A percentile compares a stretch with the other conserved stretches of the same genome.
Conservation (phyloP, 2,797 vertebrate genomes). For the Helicolenus hilgendorfi region DNA sequence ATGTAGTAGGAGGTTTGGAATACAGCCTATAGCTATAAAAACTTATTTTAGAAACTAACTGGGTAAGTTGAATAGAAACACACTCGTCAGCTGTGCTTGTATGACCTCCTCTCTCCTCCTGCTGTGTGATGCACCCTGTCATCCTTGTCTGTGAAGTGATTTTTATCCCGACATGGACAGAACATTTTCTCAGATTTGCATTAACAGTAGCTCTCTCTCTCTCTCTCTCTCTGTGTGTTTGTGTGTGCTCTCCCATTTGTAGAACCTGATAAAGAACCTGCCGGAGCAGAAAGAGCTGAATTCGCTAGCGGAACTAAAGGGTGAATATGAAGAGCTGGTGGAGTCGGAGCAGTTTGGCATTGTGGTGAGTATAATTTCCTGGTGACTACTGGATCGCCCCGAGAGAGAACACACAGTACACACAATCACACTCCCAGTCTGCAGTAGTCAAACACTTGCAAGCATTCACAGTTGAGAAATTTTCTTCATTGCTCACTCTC, state of each 20-base stretch:
- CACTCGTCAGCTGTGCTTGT: neutral
- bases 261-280: constrained; percentile 99
- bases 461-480: constrained; percentile 43
- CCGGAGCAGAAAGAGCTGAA: constrained; percentile 97
- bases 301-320: constrained; percentile 94
- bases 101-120: neutral
- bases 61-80: neutral
- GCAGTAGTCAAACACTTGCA: constrained; percentile 35
- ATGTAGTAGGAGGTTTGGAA: neutral
- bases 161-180: constrained; percentile 49
- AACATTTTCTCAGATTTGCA: constrained; percentile 57
- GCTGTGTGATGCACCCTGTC: constrained; percentile 25
- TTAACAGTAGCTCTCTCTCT: constrained; percentile 55
- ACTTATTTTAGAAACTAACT: neutral
- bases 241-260: constrained; percentile 48
- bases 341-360: constrained; percentile 98
- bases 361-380: constrained; percentile 93
- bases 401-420: constrained; percentile 22
- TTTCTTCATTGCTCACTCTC: constrained; percentile 7
- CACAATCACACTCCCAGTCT: constrained; percentile 40
- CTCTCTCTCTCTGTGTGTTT: neutral
- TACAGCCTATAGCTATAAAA: neutral
- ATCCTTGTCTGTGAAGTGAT: constrained; percentile 34
- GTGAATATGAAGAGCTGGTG: constrained; percentile 96
- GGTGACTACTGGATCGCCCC: constrained; percentile 30